phyloP scores from a whole-genome alignment of 2,888 invertebrate species.

The Lithosia quadra region DNA sequence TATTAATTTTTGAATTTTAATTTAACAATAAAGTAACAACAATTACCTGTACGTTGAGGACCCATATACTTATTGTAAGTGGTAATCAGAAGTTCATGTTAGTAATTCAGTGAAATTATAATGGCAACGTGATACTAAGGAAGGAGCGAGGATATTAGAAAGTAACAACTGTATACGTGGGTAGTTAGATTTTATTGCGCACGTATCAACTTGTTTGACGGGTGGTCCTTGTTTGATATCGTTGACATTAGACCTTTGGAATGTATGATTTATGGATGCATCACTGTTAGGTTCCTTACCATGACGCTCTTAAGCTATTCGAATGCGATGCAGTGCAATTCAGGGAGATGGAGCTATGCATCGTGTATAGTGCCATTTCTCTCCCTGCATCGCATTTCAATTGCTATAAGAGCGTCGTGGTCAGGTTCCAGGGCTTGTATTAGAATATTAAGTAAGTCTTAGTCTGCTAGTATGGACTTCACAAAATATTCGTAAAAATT shows the following conservation, averaged over 20 bases:
- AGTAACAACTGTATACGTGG: constrained; percentile 47
- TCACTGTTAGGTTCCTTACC: too few species aligned
- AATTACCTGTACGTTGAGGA: constrained; percentile 32
- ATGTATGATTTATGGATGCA: background rate
- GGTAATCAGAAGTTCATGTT: constrained; percentile 24
- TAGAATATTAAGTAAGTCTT: background rate
- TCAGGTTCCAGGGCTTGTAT: background rate
- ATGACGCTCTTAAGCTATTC: too few species aligned
- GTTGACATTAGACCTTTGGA: background rate
- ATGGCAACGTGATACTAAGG: constrained; percentile 39
- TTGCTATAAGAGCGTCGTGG: too few species aligned
- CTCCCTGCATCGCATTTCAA: too few species aligned
- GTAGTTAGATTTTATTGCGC: constrained; percentile 39
- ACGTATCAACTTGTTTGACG: constrained; percentile 43
- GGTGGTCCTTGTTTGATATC: constrained; percentile 36
- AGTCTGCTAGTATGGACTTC: background rate
- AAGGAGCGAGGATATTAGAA: constrained; percentile 44
- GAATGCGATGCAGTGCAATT: too few species aligned
- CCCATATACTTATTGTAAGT: constrained; percentile 40
- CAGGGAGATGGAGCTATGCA: too few species aligned
- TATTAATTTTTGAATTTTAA: too few species aligned
- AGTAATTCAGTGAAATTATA: constrained; percentile 44
- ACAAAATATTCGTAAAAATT: background rate
- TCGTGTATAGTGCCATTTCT: too few species aligned
- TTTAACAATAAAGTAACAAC: constrained; percentile 37